A percentile compares a stretch with the other conserved stretches of the same genome.
These are phyloP conservation scores for Dryobota labecula DNA, from an alignment of 2,888 invertebrate species.

Conservation along the genomic window DNA sequence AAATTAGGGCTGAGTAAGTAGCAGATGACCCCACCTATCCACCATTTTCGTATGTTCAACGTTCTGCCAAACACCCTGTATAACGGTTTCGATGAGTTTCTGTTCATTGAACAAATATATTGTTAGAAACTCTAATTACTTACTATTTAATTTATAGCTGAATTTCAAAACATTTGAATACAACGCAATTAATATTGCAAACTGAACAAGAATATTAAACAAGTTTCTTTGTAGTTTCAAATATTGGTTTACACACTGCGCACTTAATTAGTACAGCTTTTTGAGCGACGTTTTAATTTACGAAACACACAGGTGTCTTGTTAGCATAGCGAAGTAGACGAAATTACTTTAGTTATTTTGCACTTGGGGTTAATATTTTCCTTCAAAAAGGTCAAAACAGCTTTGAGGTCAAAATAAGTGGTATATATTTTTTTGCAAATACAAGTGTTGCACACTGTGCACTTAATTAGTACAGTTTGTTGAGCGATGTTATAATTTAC, in stretches of 20 bases:
- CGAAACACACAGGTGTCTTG: slow-evolving; percentile 35
- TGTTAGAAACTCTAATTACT: neutral
- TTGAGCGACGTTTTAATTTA: slow-evolving; percentile 38
- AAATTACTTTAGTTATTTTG: slow-evolving; percentile 26
- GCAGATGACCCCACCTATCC: too few relatives aligned
- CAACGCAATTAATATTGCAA: slow-evolving; percentile 23
- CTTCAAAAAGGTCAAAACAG: neutral
- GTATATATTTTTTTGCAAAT: neutral
- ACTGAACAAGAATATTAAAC: slow-evolving; percentile 20
- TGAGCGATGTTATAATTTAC: slow-evolving; percentile 37
- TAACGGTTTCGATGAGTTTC: slow-evolving; percentile 19
- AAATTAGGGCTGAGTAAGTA: too few relatives aligned
- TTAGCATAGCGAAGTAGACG: slow-evolving; percentile 22
- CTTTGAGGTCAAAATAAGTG: neutral
- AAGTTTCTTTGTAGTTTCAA: slow-evolving; percentile 16
- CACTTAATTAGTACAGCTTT: slow-evolving; percentile 49
- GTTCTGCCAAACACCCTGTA: too few relatives aligned
- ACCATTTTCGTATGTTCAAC: too few relatives aligned
- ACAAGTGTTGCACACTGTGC: slow-evolving; percentile 20
- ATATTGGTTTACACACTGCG: slow-evolving; percentile 38
- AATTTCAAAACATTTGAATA: neutral
- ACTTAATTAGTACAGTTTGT: slow-evolving; percentile 49
- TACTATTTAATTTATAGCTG: neutral
- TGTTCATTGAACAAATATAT: slow-evolving; percentile 1
- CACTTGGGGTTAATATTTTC: neutral